Percentiles rank a stretch among this genome's conserved stretches.
These are phyloP conservation scores for Drosophila quadrilineata DNA, from an alignment of 1,140 invertebrate genomes.

Conservation along the genomic window DNA sequence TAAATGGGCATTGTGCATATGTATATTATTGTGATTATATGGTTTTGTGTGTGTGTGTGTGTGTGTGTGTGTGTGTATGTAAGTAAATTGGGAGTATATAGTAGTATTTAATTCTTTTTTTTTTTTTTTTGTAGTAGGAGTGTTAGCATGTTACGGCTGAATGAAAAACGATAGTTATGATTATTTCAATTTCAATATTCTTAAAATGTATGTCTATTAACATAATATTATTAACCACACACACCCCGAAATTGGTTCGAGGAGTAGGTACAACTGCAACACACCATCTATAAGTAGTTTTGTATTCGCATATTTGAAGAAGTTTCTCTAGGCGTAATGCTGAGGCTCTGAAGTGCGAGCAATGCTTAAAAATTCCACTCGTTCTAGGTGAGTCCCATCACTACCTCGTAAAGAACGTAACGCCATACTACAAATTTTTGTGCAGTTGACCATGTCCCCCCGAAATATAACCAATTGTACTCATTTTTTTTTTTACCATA, in stretches of 20 bases:
- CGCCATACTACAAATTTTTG: not conserved
- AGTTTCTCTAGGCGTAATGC: conserved; percentile 56
- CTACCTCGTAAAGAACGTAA: conserved; percentile 51
- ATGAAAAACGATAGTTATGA: too few species aligned
- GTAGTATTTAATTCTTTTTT: too few species aligned
- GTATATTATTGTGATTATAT: not conserved
- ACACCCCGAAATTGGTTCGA: not conserved
- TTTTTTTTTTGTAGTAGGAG: too few species aligned
- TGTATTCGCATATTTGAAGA: conserved; percentile 10
- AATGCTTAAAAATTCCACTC: conserved; percentile 53
- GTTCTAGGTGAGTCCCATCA: conserved; percentile 65
- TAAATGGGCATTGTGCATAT: not conserved
- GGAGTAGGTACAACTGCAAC: conserved; percentile 20
- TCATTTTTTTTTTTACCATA: too few species aligned
- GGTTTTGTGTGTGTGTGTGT: not conserved
- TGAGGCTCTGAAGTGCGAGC: conserved; percentile 63
- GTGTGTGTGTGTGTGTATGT: not conserved
- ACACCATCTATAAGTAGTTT: not conserved
- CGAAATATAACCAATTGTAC: too few species aligned
- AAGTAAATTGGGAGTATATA: too few species aligned
- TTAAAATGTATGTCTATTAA: too few species aligned
- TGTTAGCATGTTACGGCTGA: too few species aligned
- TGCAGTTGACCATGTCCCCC: conserved; percentile 14
- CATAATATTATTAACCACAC: too few species aligned
- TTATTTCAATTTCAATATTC: too few species aligned